Base-by-base conservation (phyloP, 2,113 vertebrate species). In the Hassar affinis region DNA sequence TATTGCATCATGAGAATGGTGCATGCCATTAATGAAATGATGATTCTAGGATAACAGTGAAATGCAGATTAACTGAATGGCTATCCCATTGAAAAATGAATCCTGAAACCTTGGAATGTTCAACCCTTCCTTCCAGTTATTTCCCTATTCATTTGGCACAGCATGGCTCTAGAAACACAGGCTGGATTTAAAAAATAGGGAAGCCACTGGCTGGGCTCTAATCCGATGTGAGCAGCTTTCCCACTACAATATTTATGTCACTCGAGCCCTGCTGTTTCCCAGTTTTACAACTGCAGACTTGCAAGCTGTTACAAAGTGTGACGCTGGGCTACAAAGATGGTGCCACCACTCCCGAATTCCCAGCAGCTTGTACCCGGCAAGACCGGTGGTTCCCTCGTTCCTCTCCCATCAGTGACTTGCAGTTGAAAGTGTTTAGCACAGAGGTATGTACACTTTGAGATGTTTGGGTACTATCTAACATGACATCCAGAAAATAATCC, bases 211-310 rank as follows among this genome's bases (percentile, higher is more conserved):
- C 45, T 75, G 6, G 4, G 68, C 42, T 45, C 18, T 74, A 59
- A 27, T 82, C 54, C 51, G 54, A 76, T 69, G 22, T 75, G 77
- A 76, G 62, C 78, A 71, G 45, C 76, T 83, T 77, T 79, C 54
- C 54, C 45, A 52, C 79, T 74, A 78, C 72, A 86, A 86, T 86
- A 82, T 86, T 88, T 68, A 86, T 84, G 85, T 82, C 66, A 12
- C 56, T 45, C 45, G 11, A 35, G 78, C 54, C 59, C 81, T 49
- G n/a, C 64, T 45, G 15, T 52, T 80, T 52, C 42, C 30, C 62
- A 78, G 61, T 27, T 59, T 71, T 61, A 20, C 62, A 79, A 78
- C 38, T 62, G 9, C 38, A 62, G 57, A 47, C 38, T 79, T 79
- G 17, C 38, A 62, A 42, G 2, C 25, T 61, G 35, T 14, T 59